Evolutionary conservation across 2,113 vertebrate genomes (phyloP), one percentile per base, ranked within the genome.

Genomic region (Ciconia stormi): DNA sequence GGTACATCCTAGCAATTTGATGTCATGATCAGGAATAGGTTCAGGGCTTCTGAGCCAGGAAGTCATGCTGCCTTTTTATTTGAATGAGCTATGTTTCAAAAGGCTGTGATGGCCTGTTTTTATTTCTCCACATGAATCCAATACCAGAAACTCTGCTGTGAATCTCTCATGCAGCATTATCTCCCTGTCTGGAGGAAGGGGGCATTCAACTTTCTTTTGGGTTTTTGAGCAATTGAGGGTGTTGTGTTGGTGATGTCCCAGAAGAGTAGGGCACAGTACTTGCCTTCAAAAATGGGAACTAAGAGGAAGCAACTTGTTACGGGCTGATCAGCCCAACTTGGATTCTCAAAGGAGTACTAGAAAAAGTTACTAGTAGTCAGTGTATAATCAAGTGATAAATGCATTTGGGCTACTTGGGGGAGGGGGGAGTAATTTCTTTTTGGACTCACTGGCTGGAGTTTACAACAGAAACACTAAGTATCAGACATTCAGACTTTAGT

Each of bases 41-140:
- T 30, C 38, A 18, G 49, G 42, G 30, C 42, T 79, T 14, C 66
- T 11, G 44, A 78, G 78, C 30, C n/a, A 30, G 44, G 23, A 71
- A 21, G 18, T 40, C 0, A 0, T 3, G 2, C n/a, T n/a, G 40
- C 27, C 13, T 70, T 80, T 85, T 53, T 42, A 11, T 69, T 50
- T 59, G 53, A 13, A 11, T 3, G 19, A 53, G 20, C 44, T 36
- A 2, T 13, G 30, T 42, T 66, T 78, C 44, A 26, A 5, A 61
- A 78, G 32, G 42, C 47, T 67, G 20, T 4, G 13, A 1, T 62
- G 25, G 36, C 47, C 59, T 52, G 32, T 8, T 42, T 62, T 62
- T 58, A 32, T 74, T 63, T 53, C 66, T 79, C 25, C 55, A 34
- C 30, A 30, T 58, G 26, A 90, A 69, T 42, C 30, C 55, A 38